Evolutionary conservation across 2,797 vertebrate species (phyloP).

Genomic region (Lithobates sylvaticus): DNA sequence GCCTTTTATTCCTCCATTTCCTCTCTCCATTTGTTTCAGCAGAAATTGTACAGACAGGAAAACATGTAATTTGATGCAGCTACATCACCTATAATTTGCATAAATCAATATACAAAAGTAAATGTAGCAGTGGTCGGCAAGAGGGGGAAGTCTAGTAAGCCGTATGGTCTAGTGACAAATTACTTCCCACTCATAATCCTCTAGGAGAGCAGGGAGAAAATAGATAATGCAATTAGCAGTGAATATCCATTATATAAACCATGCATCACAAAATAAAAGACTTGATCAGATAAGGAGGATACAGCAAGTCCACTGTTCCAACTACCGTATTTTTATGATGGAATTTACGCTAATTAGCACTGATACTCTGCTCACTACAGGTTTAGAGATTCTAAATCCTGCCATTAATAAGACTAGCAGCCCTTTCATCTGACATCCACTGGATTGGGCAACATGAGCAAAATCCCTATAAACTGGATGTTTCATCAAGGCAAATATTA

Average conservation of each 20-base stretch:
- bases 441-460: background rate
- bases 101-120: slow-evolving; percentile 61
- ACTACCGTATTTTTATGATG: background rate
- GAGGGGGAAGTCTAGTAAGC: slow-evolving; percentile 15
- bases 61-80: slow-evolving; percentile 54
- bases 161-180: slow-evolving; percentile 48
- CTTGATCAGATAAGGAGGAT: slow-evolving; percentile 3
- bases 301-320: background rate
- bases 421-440: background rate
- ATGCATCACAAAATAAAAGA: slow-evolving; percentile 19
- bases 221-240: slow-evolving; percentile 50
- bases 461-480: background rate
- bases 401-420: background rate
- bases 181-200: slow-evolving; percentile 56
- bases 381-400: background rate
- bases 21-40: slow-evolving; percentile 17
- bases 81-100: slow-evolving; percentile 54
- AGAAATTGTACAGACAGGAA: slow-evolving; percentile 24
- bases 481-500: background rate
- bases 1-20: slow-evolving; percentile 24
- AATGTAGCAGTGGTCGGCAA: slow-evolving; percentile 26
- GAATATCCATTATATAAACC: slow-evolving; percentile 37
- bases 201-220: slow-evolving; percentile 24
- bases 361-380: background rate
- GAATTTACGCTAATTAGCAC: background rate